Evolutionary conservation across 1,140 invertebrate genomes (phyloP).

Genomic region (Caenorhabditis remanei): DNA sequence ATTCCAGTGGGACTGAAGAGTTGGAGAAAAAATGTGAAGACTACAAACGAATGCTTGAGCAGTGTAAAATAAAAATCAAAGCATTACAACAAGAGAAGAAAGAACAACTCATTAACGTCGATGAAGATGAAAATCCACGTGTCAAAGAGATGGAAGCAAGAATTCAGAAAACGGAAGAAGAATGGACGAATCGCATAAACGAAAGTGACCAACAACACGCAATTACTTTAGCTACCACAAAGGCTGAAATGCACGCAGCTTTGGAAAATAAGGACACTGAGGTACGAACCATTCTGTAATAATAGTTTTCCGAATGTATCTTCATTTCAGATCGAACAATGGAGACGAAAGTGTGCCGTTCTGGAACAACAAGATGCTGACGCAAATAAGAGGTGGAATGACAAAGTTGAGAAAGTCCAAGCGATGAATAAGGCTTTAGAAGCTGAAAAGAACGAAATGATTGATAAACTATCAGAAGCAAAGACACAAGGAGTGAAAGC

Average conservation of each 20-base stretch:
- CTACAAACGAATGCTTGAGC: slow-evolving; percentile 47
- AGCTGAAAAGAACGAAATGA: slow-evolving; percentile 74
- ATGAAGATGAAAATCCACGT: slow-evolving; percentile 48
- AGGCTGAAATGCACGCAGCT: slow-evolving; percentile 56
- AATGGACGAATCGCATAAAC: slow-evolving; percentile 30
- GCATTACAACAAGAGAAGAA: slow-evolving; percentile 44
- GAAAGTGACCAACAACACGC: slow-evolving; percentile 48
- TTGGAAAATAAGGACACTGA: slow-evolving; percentile 64
- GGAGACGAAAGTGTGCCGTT: slow-evolving; percentile 69
- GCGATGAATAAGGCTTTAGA: slow-evolving; percentile 69
- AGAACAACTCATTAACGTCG: slow-evolving; percentile 49
- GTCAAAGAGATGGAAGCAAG: slow-evolving; percentile 23
- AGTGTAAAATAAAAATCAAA: slow-evolving; percentile 55
- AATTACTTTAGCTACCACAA: slow-evolving; percentile 46
- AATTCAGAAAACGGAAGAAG: slow-evolving; percentile 54
- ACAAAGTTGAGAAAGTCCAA: slow-evolving; percentile 68
- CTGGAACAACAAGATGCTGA: slow-evolving; percentile 71
- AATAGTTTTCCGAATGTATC: background rate
- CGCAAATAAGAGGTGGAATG: slow-evolving; percentile 68
- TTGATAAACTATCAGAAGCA: slow-evolving; percentile 74
- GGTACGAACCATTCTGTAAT: background rate
- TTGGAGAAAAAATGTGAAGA: slow-evolving; percentile 52
- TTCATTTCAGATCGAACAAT: slow-evolving; percentile 67
- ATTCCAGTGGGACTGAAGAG: background rate
- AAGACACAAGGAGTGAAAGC: slow-evolving; percentile 73